Percentiles rank a stretch among this genome's conserved stretches.
Evolutionary conservation across 1,140 invertebrate species (phyloP).

Genomic region (Drosophila melanogaster): DNA sequence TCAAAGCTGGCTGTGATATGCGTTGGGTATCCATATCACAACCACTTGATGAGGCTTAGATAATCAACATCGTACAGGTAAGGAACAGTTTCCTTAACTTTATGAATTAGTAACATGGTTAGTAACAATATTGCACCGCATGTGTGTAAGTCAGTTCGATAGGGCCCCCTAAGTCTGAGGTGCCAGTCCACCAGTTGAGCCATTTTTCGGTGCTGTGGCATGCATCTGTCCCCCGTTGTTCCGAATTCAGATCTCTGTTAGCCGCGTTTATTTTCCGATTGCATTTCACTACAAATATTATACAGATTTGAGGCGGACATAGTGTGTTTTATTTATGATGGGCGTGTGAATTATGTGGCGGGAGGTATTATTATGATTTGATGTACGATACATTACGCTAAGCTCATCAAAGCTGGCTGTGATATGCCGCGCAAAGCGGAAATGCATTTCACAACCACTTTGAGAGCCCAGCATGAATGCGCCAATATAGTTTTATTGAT

Average conservation of each 20-base stretch:
- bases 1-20: constrained; percentile 98
- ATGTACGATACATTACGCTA: constrained; percentile 78
- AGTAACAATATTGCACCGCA: constrained; percentile 2
- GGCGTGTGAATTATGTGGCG: constrained; percentile 11
- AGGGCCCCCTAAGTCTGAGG: neutral
- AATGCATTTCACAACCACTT: constrained; percentile 92
- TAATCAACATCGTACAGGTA: constrained; percentile 79
- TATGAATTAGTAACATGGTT: constrained; percentile 1
- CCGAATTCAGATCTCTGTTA: constrained; percentile 21
- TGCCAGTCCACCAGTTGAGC: neutral
- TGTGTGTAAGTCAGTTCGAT: constrained; percentile 1
- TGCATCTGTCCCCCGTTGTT: constrained; percentile 11
- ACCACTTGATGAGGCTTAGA: constrained; percentile 88
- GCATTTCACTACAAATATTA: constrained; percentile 9
- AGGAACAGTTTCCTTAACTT: constrained; percentile 10
- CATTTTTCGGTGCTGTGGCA: constrained; percentile 4
- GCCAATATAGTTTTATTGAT: constrained; percentile 49
- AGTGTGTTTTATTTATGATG: constrained; percentile 17
- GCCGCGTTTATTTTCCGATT: constrained; percentile 2
- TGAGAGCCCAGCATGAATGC: constrained; percentile 85
- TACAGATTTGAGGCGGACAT: neutral
- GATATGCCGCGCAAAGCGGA: constrained; percentile 88
- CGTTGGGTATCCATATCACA: constrained; percentile 90
- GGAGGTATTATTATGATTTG: constrained; percentile 49
- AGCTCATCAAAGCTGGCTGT: constrained; percentile 97